Evolutionary conservation across 2,888 invertebrate genomes (phyloP).

Genomic region (Phasia obesa): DNA sequence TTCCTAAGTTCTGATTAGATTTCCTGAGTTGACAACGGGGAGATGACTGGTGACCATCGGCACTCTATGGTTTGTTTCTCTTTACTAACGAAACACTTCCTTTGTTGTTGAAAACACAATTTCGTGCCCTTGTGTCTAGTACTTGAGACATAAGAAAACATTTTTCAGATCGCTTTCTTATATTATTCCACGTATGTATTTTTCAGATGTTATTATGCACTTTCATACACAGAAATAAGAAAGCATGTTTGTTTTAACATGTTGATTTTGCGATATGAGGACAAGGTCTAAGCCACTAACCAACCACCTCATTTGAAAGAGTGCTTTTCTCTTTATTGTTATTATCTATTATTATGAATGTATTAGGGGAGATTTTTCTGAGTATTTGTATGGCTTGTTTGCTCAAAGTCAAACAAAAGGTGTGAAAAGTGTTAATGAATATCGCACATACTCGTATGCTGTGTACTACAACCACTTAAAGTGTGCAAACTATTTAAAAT

Average conservation of each 20-base stretch:
- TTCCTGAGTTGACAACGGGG: too few relatives aligned
- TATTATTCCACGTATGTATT: not conserved
- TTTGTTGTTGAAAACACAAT: too few relatives aligned
- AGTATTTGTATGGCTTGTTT: slow-evolving; percentile 23
- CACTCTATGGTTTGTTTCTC: too few relatives aligned
- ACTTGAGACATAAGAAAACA: not conserved
- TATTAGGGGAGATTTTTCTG: not conserved
- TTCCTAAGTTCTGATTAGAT: too few relatives aligned
- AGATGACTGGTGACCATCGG: too few relatives aligned
- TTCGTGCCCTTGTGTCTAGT: too few relatives aligned
- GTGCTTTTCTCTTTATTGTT: slow-evolving; percentile 19
- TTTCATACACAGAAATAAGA: not conserved
- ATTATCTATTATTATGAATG: not conserved
- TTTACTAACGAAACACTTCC: too few relatives aligned
- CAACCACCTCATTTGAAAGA: slow-evolving; percentile 26
- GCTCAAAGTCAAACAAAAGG: slow-evolving; percentile 34
- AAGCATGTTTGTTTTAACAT: slow-evolving; percentile 13
- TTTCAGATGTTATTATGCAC: not conserved
- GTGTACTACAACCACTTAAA: slow-evolving; percentile 20
- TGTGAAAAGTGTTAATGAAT: slow-evolving; percentile 67
- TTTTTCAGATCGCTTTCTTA: not conserved
- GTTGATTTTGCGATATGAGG: slow-evolving; percentile 65
- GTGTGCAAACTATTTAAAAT: slow-evolving; percentile 51
- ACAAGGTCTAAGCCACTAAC: slow-evolving; percentile 61
- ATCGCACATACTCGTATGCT: slow-evolving; percentile 15